phyloP scores from a whole-genome alignment of 2,797 vertebrate species.

The Notoglanidium macrostoma region DNA sequence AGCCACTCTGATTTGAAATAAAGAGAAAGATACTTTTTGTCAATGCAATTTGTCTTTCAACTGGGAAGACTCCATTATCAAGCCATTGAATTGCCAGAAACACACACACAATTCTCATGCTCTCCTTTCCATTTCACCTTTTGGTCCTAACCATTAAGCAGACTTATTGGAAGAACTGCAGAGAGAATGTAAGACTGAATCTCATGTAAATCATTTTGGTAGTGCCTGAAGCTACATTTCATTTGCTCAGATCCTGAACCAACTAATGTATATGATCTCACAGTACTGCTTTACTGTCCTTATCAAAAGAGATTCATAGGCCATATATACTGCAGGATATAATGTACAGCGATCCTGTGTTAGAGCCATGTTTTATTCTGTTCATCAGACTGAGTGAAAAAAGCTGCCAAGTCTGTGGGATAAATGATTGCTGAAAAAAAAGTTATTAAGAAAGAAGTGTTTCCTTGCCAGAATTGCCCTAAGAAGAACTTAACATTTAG shows the following conservation, averaged over 20 bases:
- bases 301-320: conserved; percentile 1
- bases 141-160: not conserved
- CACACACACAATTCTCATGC: not conserved
- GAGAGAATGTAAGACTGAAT: not conserved
- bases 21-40: not conserved
- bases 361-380: not conserved
- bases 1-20: not conserved
- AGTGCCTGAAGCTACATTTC: not conserved
- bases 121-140: conserved; percentile 1
- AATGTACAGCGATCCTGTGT: not conserved
- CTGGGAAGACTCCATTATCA: not conserved
- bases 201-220: conserved; percentile 8
- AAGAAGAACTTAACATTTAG: conserved; percentile 21
- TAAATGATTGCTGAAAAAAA: not conserved
- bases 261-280: conserved; percentile 18
- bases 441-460: not conserved
- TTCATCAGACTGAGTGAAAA: not conserved
- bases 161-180: not conserved
- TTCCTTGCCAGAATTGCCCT: conserved; percentile 1
- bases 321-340: not conserved
- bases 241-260: conserved; percentile 26
- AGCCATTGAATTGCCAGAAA: not conserved
- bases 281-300: conserved; percentile 8
- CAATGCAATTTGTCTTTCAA: conserved; percentile 10
- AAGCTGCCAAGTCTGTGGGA: conserved; percentile 9